Conservation (phyloP, 2,113 vertebrate species). For the Cnemophilus loriae region DNA sequence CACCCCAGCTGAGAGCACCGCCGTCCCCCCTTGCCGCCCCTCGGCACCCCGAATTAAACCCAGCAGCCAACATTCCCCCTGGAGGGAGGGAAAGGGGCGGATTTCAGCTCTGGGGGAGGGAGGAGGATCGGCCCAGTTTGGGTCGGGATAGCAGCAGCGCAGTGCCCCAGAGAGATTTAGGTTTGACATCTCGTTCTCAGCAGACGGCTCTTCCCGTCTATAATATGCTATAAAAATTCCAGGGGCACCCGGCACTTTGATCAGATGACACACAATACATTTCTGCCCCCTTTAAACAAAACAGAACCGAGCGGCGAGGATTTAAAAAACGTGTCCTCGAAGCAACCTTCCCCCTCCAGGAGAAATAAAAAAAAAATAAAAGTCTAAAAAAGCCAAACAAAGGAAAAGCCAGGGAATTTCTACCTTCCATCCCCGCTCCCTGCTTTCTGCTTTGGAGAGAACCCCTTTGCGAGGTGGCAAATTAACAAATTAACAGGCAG, state of each 20-base stretch:
- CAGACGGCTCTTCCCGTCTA: conserved; percentile 21
- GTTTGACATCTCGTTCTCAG: conserved; percentile 21
- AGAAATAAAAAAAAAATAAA: not conserved
- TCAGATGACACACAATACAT: conserved; percentile 58
- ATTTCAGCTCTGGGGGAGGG: not conserved
- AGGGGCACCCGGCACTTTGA: conserved; percentile 41
- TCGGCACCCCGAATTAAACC: not conserved
- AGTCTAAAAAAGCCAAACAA: not conserved
- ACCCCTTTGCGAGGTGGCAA: not conserved
- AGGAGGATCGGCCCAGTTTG: not conserved
- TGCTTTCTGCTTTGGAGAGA: not conserved
- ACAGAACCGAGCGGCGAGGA: not conserved
- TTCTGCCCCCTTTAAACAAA: conserved; percentile 51
- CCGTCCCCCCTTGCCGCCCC: not conserved
- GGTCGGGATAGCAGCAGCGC: not conserved
- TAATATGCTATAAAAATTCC: conserved; percentile 44
- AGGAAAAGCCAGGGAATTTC: not conserved
- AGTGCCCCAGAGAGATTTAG: not conserved
- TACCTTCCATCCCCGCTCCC: not conserved
- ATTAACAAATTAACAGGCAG: not conserved
- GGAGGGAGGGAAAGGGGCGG: accelerated
- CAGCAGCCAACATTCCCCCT: not conserved
- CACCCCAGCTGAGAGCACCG: not conserved
- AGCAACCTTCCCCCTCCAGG: not conserved
- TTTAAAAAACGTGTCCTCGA: conserved; percentile 21